These are phyloP conservation scores for Globodera rostochiensis DNA, from an alignment of 1,140 invertebrate species.

Conservation along the genomic window DNA sequence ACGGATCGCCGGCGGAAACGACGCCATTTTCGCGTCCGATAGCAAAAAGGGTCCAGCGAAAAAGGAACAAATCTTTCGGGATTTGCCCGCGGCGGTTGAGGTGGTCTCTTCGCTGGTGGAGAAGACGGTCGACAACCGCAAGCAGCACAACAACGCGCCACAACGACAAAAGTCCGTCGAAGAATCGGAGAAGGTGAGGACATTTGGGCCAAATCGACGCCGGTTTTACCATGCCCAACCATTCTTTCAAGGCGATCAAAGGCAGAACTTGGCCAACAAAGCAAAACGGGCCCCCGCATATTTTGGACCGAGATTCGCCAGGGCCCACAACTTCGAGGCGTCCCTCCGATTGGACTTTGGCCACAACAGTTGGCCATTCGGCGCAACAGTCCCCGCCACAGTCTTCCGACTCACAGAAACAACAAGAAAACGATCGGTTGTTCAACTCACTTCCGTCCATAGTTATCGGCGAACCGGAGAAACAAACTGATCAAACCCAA, in stretches of 20 bases:
- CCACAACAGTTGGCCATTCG: neutral
- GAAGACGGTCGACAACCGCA: neutral
- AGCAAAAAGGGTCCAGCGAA: neutral
- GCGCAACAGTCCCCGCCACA: neutral
- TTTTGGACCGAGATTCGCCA: neutral
- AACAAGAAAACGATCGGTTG: neutral
- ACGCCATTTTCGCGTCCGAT: neutral
- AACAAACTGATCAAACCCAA: no score
- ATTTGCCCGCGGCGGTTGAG: neutral
- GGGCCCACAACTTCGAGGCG: neutral
- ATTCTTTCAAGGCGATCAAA: neutral
- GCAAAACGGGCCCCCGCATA: neutral
- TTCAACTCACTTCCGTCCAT: neutral
- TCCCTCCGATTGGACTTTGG: neutral
- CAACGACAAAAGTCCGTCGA: neutral
- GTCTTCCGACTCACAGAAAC: neutral
- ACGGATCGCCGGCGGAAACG: neutral
- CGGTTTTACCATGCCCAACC: no score
- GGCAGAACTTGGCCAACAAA: neutral
- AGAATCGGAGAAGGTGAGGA: neutral
- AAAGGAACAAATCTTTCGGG: conserved; percentile 11
- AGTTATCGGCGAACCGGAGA: neutral
- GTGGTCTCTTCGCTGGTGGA: neutral
- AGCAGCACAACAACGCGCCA: neutral
- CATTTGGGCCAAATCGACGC: no score